These are phyloP conservation scores for Cygnus buccinator DNA, from an alignment of 2,113 vertebrate genomes.

Conservation along the genomic window DNA sequence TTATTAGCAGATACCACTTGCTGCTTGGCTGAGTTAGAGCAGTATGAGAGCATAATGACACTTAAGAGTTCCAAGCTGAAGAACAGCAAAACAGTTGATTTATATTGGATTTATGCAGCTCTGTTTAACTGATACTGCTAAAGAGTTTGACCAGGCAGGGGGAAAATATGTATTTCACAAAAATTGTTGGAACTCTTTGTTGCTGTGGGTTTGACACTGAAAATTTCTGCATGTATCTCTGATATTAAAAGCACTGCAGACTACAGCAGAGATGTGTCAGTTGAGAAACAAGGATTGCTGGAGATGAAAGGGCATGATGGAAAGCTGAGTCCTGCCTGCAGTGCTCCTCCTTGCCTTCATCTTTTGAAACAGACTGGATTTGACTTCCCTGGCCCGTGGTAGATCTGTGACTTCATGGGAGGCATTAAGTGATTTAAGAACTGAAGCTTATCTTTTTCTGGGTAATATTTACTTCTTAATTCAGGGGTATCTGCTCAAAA, in stretches of 20 bases:
- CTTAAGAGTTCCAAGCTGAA: neutral
- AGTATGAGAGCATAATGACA: neutral
- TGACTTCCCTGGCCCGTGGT: neutral
- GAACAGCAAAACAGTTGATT: neutral
- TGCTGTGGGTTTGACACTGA: neutral
- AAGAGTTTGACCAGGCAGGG: neutral
- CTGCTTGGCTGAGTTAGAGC: neutral
- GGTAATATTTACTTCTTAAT: neutral
- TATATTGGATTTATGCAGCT: neutral
- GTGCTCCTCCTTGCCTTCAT: neutral
- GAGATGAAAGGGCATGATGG: neutral
- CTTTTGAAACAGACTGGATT: neutral
- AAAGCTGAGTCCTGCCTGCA: neutral
- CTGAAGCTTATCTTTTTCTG: constrained; percentile 16
- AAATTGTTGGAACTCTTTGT: neutral
- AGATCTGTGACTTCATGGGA: constrained; percentile 4
- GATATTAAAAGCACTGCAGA: neutral
- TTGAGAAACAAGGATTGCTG: neutral
- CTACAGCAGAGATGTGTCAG: neutral
- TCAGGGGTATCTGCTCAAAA: neutral
- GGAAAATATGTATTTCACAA: neutral
- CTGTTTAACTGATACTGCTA: neutral
- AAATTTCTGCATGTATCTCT: neutral
- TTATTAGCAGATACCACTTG: neutral
- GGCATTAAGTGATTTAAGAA: constrained; percentile 36